A percentile compares a stretch with the other conserved stretches of the same genome.
These are phyloP conservation scores for Urocolius indicus DNA, from an alignment of 2,113 vertebrate species.

Conservation along the genomic window DNA sequence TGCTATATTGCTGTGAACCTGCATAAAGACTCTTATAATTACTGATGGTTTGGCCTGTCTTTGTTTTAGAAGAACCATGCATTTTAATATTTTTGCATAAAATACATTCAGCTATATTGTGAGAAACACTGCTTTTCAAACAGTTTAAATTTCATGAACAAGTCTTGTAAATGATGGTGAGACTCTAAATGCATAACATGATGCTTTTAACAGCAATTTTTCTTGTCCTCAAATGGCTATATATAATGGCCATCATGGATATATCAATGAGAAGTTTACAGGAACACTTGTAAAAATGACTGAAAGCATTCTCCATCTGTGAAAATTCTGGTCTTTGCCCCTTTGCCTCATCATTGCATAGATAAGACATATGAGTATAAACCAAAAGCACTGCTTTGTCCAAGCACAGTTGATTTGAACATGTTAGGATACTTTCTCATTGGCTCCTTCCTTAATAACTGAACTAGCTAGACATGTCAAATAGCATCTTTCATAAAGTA, in stretches of 20 bases:
- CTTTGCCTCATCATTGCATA: not conserved
- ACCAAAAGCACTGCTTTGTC: not conserved
- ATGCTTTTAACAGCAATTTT: not conserved
- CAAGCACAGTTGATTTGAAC: not conserved
- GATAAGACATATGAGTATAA: not conserved
- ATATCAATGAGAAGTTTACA: not conserved
- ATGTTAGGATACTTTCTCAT: not conserved
- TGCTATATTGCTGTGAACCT: conserved; percentile 44
- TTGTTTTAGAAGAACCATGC: conserved; percentile 39
- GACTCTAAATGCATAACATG: not conserved
- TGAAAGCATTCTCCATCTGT: not conserved
- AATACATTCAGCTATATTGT: not conserved
- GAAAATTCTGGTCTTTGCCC: not conserved
- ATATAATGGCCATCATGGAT: not conserved
- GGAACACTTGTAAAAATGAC: not conserved
- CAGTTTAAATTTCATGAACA: not conserved
- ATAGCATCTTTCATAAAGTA: conserved; percentile 7
- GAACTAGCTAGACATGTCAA: not conserved
- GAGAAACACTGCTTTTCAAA: not conserved
- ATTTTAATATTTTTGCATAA: conserved; percentile 55
- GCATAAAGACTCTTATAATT: conserved; percentile 63
- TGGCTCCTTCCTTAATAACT: not conserved
- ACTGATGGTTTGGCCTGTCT: conserved; percentile 38
- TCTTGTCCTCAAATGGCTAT: not conserved
- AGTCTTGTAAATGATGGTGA: not conserved